Evolutionary conservation across 2,888 invertebrate species (phyloP), one percentile per base, ranked within the genome.

Genomic region (Temnothorax unifasciatus): DNA sequence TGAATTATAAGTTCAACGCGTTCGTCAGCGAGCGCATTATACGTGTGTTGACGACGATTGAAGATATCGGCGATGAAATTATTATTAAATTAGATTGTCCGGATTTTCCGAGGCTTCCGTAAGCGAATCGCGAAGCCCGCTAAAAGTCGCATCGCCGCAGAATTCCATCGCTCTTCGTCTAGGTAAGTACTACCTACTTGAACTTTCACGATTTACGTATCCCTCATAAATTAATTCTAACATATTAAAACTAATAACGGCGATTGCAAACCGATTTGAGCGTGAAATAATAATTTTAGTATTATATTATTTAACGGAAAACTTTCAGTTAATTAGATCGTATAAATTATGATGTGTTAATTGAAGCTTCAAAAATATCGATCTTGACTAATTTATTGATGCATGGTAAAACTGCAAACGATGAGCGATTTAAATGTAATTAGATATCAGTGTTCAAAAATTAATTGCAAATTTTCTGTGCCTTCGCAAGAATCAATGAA

Each of bases 81-180:
- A 85, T 81, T 61, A 87, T 86, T 90, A 92, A 93, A 94, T 94
- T 93, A 91, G 92, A 93, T 94, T 94, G 91, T 54, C 85, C 79
- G 88, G 91, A 90, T 89, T 88, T 89, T 87, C 79, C 85, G 88
- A 92, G 94, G 93, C 92, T 94, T 94, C 94, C 91, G 89, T 94
- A 93, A 94, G 93, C 90, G 92, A 94, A 93, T 94, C 92, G 93
- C 89, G 94, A 94, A 94, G 90, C 93, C 94, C 89, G 89, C 86
- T 88, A 94, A 93, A 90, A 90, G 90, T 89, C 85, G 81, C 87
- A 84, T 86, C 86, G 92, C 89, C 88, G 91, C 92, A 94, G 92
- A 93, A 91, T 90, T 91, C 87, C 90, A 86, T 88, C 87, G 88
- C 86, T 88, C 90, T 86, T 89, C 91, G 89, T 83, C 84, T 89